phyloP scores from a whole-genome alignment of 2,113 vertebrate species.

The Sminthopsis crassicaudata region DNA sequence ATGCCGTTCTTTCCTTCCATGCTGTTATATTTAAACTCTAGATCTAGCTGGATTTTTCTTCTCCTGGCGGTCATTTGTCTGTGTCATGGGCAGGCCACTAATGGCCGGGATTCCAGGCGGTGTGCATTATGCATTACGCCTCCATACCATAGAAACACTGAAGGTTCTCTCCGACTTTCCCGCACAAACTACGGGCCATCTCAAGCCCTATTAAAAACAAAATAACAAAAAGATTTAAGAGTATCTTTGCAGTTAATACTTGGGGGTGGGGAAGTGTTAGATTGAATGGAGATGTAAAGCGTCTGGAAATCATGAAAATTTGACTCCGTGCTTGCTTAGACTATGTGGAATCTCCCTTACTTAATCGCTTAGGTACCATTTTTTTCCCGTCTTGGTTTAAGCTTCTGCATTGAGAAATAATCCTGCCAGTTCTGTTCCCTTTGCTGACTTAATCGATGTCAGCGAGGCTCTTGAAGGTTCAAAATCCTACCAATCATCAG shows the following conservation, averaged over 20 bases:
- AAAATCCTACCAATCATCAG: background rate
- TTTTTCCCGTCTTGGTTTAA: background rate
- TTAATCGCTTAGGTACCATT: background rate
- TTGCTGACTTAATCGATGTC: background rate
- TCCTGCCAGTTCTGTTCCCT: background rate
- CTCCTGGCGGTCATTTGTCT: slow-evolving; percentile 74
- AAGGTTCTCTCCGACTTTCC: slow-evolving; percentile 74
- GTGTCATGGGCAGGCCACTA: slow-evolving; percentile 73
- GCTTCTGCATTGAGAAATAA: background rate
- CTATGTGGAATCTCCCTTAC: background rate
- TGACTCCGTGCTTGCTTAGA: background rate
- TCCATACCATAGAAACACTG: slow-evolving; percentile 62
- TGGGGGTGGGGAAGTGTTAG: no score
- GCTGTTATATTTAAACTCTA: slow-evolving; percentile 79
- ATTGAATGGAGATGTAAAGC: background rate
- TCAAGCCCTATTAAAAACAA: background rate
- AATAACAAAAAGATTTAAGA: background rate
- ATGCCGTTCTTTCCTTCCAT: slow-evolving; percentile 80
- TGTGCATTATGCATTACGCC: slow-evolving; percentile 80
- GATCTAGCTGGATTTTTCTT: slow-evolving; percentile 74
- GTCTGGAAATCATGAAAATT: background rate
- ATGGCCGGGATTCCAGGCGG: slow-evolving; percentile 68
- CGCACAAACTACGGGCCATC: slow-evolving; percentile 62
- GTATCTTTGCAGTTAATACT: background rate
- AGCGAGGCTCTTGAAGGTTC: background rate